Percentiles rank a stretch among this genome's conserved stretches.
Evolutionary conservation across 2,888 invertebrate species (phyloP).

Genomic region (Tribolium freemani): DNA sequence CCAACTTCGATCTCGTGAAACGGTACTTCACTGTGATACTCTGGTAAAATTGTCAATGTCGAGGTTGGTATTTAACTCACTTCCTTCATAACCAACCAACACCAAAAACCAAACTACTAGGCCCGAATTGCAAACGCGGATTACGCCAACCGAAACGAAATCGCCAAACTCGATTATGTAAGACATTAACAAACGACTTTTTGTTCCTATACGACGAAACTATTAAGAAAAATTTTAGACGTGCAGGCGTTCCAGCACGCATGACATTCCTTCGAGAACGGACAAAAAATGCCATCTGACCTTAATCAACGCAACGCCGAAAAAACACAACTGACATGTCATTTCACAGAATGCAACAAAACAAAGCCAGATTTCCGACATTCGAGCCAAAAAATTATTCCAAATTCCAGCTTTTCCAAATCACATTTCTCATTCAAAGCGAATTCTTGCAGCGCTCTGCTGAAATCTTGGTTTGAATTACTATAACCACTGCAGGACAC

Average conservation of each 20-base stretch:
- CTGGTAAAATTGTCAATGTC: conserved; percentile 55
- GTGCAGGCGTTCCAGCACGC: background rate
- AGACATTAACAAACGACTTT: background rate
- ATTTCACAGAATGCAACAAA: background rate
- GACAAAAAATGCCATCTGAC: background rate
- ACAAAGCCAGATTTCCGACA: too few relatives aligned
- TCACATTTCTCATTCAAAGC: too few relatives aligned
- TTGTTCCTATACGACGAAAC: background rate
- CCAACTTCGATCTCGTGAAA: conserved; percentile 54
- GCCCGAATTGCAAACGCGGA: background rate
- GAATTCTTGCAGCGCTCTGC: too few relatives aligned
- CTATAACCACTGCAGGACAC: too few relatives aligned
- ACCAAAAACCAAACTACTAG: background rate
- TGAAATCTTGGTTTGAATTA: too few relatives aligned
- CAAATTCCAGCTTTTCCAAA: too few relatives aligned
- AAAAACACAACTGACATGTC: background rate
- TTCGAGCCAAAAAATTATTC: too few relatives aligned
- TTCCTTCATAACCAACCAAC: conserved; percentile 15
- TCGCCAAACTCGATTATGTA: background rate
- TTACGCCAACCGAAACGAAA: too few relatives aligned
- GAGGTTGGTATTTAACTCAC: conserved; percentile 49
- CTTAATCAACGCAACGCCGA: background rate
- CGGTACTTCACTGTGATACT: conserved; percentile 57
- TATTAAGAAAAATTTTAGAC: background rate
- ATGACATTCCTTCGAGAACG: background rate